These are phyloP conservation scores for Channallabes apus DNA, from an alignment of 2,797 vertebrate genomes.

Conservation along the genomic window DNA sequence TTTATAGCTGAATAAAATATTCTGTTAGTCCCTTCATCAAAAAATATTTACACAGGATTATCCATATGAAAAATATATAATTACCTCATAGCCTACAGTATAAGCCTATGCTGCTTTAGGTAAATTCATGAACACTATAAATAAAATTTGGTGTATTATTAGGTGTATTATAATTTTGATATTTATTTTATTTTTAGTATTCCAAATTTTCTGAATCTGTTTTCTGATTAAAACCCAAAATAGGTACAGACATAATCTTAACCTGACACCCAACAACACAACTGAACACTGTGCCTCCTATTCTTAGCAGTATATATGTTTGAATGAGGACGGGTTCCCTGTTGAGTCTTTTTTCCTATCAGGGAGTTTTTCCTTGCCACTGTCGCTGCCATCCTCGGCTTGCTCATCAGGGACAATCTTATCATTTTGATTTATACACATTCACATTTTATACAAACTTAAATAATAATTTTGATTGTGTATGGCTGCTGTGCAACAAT, in stretches of 20 bases:
- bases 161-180: not conserved
- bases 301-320: not conserved
- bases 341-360: too few species aligned
- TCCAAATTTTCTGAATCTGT: not conserved
- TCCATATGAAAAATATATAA: not conserved
- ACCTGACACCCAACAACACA: not conserved
- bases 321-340: too few species aligned
- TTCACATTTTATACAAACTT: too few species aligned
- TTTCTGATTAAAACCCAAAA: not conserved
- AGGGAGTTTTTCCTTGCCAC: too few species aligned
- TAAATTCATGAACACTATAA: not conserved
- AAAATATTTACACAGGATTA: not conserved
- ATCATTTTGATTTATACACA: too few species aligned
- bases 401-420: too few species aligned
- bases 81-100: not conserved
- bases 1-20: too few species aligned
- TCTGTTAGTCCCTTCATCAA: not conserved
- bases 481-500: too few species aligned
- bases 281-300: not conserved
- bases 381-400: too few species aligned
- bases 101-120: not conserved
- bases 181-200: not conserved
- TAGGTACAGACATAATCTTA: not conserved
- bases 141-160: not conserved
- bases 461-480: too few species aligned